Evolutionary conservation across 2,888 invertebrate genomes (phyloP), one percentile per base, ranked within the genome.

Genomic region (Eupithecia centaureata): DNA sequence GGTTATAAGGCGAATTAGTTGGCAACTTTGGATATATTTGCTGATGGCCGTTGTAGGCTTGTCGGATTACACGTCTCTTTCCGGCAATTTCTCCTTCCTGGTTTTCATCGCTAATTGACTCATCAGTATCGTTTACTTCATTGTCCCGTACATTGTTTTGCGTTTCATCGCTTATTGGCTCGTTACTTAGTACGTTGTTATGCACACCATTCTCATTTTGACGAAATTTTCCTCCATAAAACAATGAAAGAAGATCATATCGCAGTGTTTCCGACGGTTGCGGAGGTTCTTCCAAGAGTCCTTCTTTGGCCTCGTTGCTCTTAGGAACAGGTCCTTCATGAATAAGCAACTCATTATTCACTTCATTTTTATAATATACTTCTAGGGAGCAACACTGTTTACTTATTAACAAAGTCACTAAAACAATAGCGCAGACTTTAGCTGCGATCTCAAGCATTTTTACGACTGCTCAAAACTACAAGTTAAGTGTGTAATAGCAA

Each of bases 21-120:
- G 84, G 80, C 52, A 82, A 61, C 47, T 79, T 75, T 15, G 86
- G 85, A 71, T 86, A 84, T n/a, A 82, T 47, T 2, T 73, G 66
- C 22, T 77, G 63, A 70, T 82, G 78, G 25, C 77, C 80, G 33
- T 73, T 65, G 61, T 76, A 70, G 0, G 76, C 74, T 77, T 87
- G 86, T 28, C 87, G 79, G 27, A 59, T 67, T 5, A 74, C 67
- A 61, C 86, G 77, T 51, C 64, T 72, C 33, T 73, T 76, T 10
- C 63, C 54, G 22, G 42, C n/a, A 28, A 8, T 61, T 47, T 71
- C 69, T 28, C 22, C 52, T 1, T 54, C 56, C 13, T 59, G 65
- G 15, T 32, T 25, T 59, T 42, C 32, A 47, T 69, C 22, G 22
- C 25, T 38, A 15, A 18, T 63, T 35, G 22, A 18, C 28, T 35